Base-by-base conservation (phyloP, 2,113 vertebrate species). In the Apteryx owenii region DNA sequence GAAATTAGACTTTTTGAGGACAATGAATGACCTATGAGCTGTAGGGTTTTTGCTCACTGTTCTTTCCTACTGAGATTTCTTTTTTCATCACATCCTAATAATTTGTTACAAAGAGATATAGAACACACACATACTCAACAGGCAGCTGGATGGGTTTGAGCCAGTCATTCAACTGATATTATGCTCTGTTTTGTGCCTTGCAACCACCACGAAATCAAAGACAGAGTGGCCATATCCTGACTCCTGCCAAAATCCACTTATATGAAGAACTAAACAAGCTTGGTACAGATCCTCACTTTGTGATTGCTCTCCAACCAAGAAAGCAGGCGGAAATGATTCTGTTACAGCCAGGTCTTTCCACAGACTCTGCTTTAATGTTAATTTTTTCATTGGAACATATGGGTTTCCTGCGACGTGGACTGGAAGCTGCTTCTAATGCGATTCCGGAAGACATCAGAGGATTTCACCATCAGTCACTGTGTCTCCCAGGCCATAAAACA, bases 321-420 rank as follows among this genome's bases (percentile, higher is more conserved):
- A 91, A 75, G 66, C 86, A 89, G 56, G 69, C 40, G 15, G 89
- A 66, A 95, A 81, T 22, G 54, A 68, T 83, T 90, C 92, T 96
- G 81, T 81, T 82, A 93, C 82, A 84, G 80, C 68, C 88, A 90
- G 82, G 88, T 90, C 95, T 94, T 95, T 92, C 92, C 90, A 96
- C 95, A 90, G 85, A 83, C 72, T 25, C 76, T 71, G 54, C 80
- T 83, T 94, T 92, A 84, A n/a, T 90, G 82, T 86, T 86, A 80
- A 92, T 93, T 94, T 94, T 96, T 90, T 93, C 94, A 93, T 46
- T 83, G 64, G 82, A 88, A 81, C 76, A 86, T 91, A 88, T 31
- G 94, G 73, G 89, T 95, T 90, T 92, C 88, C 79, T 81, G 46
- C 0, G 1, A 93, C 54, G 75, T 51, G 51, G 72, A 46, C 76